These are phyloP conservation scores for Scaptomyza montana DNA, from an alignment of 1,140 invertebrate species.

Conservation along the genomic window DNA sequence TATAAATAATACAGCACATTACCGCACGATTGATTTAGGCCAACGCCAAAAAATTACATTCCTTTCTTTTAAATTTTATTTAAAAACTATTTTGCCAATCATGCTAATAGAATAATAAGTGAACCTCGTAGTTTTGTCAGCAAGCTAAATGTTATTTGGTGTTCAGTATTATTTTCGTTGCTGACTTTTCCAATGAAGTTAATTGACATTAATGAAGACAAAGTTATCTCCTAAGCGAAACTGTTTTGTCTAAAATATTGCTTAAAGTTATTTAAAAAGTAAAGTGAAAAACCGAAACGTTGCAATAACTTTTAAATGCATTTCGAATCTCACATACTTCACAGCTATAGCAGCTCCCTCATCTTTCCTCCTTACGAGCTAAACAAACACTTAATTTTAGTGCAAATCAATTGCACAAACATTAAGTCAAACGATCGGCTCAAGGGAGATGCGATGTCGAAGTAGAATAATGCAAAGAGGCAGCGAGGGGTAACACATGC, in stretches of 20 bases:
- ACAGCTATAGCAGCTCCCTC: not conserved
- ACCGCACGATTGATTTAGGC: no score
- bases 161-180: no score
- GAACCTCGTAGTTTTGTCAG: not conserved
- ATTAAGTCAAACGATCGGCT: constrained; percentile 56
- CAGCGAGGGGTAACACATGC: constrained; percentile 32
- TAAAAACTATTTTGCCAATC: no score
- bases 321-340: constrained; percentile 1
- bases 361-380: not conserved
- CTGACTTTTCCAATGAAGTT: no score
- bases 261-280: not conserved
- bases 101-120: not conserved
- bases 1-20: no score
- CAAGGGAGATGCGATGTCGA: not conserved
- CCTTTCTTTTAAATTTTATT: no score
- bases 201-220: no score
- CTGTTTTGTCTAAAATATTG: not conserved
- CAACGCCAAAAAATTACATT: no score
- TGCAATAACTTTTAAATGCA: constrained; percentile 3
- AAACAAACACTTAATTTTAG: constrained; percentile 56
- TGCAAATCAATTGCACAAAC: constrained; percentile 73
- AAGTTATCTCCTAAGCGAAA: not conserved
- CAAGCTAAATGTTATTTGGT: no score
- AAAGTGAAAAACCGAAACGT: not conserved
- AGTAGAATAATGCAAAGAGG: not conserved